A percentile compares a stretch with the other conserved stretches of the same genome.
phyloP scores from a whole-genome alignment of 1,140 invertebrate species.

The Drosophila fuyamai region DNA sequence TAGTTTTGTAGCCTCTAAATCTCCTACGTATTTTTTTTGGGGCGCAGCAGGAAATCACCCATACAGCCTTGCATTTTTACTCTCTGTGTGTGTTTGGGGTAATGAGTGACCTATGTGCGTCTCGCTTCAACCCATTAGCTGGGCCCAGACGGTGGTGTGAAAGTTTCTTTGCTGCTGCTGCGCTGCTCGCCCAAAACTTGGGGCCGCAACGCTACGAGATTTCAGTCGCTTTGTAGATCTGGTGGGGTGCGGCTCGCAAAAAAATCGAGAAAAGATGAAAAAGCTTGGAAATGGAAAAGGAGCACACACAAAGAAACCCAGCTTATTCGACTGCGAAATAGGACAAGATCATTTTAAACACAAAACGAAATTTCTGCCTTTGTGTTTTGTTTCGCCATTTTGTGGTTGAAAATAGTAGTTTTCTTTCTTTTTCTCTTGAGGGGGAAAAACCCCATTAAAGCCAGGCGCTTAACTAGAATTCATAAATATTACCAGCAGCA shows the following conservation, averaged over 20 bases:
- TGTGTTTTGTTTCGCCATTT: conserved; percentile 20
- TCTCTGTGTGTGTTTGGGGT: conserved; percentile 32
- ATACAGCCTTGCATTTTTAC: conserved; percentile 3
- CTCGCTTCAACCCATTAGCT: conserved; percentile 10
- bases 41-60: conserved; percentile 77
- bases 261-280: conserved; percentile 3
- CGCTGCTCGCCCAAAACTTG: conserved; percentile 50
- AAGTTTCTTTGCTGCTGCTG: conserved; percentile 55
- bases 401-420: conserved; percentile 10
- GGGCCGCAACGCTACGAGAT: conserved; percentile 38
- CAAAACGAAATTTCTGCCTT: background rate
- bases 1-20: conserved; percentile 68
- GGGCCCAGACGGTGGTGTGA: conserved; percentile 60
- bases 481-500: conserved; percentile 57
- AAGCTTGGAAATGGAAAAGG: conserved; percentile 13
- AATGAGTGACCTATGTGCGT: conserved; percentile 21
- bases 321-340: background rate
- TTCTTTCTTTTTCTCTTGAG: conserved; percentile 28
- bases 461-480: conserved; percentile 60
- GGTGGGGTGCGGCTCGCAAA: conserved; percentile 72
- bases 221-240: conserved; percentile 76
- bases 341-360: background rate
- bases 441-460: conserved; percentile 68
- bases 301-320: conserved; percentile 1
- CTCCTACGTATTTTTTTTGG: conserved; percentile 62